phyloP scores from a whole-genome alignment of 2,797 vertebrate species.

The Phalanger gymnotis region DNA sequence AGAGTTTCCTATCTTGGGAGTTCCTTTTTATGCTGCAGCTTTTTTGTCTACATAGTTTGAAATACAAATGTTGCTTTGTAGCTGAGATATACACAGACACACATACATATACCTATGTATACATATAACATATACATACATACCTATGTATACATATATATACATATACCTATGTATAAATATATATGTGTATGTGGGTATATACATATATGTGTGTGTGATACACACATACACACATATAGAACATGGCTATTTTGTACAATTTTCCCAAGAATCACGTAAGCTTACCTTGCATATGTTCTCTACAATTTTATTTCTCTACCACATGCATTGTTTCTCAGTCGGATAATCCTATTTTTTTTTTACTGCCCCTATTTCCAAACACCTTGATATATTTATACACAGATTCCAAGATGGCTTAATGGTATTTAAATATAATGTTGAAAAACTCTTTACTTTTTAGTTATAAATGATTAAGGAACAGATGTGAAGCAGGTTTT shows the following conservation, averaged over 20 bases:
- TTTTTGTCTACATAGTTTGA: background rate
- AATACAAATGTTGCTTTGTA: background rate
- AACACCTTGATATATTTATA: conserved; percentile 60
- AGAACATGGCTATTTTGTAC: conserved; percentile 34
- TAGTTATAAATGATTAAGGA: conserved; percentile 65
- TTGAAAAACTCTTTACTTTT: conserved; percentile 57
- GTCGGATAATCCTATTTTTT: conserved; percentile 51
- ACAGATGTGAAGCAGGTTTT: conserved; percentile 55
- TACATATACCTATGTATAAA: background rate
- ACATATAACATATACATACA: background rate
- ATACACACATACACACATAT: background rate
- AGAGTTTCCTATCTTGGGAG: background rate
- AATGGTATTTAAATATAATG: conserved; percentile 40
- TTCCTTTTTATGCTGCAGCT: background rate
- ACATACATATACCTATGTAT: background rate
- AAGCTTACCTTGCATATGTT: conserved; percentile 47
- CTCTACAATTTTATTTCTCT: conserved; percentile 55
- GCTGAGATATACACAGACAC: too few relatives aligned
- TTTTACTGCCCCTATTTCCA: conserved; percentile 53
- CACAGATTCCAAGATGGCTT: conserved; percentile 30
- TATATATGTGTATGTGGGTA: too few relatives aligned
- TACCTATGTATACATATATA: too few relatives aligned
- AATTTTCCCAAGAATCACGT: conserved; percentile 25
- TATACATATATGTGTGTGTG: background rate
- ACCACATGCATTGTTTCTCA: conserved; percentile 29